phyloP scores from a whole-genome alignment of 2,797 vertebrate species.

The Vespertilio murinus region DNA sequence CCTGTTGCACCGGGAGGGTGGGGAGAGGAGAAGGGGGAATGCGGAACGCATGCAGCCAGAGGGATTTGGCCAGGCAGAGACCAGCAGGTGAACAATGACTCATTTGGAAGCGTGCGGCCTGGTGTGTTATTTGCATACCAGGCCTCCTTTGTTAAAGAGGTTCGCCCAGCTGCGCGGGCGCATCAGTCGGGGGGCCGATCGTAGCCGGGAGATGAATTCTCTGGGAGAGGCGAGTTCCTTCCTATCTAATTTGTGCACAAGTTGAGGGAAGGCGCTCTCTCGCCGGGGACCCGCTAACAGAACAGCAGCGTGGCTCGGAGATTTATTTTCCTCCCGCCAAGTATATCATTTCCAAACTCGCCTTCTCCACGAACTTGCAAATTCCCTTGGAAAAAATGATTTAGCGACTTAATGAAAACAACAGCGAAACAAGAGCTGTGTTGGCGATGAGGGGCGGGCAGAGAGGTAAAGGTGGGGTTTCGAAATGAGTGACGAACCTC shows the following conservation, averaged over 20 bases:
- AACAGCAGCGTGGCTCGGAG: neutral
- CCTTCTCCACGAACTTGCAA: constrained; percentile 58
- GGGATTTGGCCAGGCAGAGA: constrained; percentile 31
- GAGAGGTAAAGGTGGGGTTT: constrained; percentile 60
- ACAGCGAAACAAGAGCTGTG: constrained; percentile 66
- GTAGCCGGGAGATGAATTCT: constrained; percentile 36
- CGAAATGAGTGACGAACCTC: constrained; percentile 80
- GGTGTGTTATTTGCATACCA: constrained; percentile 35
- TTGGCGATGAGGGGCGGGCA: constrained; percentile 49
- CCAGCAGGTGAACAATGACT: constrained; percentile 56
- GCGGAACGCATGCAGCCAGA: neutral
- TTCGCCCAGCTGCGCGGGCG: constrained; percentile 22
- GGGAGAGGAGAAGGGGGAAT: neutral
- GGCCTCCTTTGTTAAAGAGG: constrained; percentile 46
- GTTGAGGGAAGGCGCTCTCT: neutral
- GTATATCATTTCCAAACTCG: constrained; percentile 59
- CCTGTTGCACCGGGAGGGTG: neutral
- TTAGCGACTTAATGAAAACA: constrained; percentile 76
- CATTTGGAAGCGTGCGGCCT: constrained; percentile 48
- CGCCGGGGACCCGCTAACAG: constrained; percentile 15
- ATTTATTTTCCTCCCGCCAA: constrained; percentile 67
- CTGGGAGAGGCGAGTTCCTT: neutral
- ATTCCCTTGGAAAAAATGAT: constrained; percentile 66
- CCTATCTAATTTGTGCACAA: constrained; percentile 33
- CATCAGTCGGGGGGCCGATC: neutral